A percentile compares a stretch with the other conserved stretches of the same genome.
Evolutionary conservation across 2,797 vertebrate genomes (phyloP).

Genomic region (Sternotherus odoratus): DNA sequence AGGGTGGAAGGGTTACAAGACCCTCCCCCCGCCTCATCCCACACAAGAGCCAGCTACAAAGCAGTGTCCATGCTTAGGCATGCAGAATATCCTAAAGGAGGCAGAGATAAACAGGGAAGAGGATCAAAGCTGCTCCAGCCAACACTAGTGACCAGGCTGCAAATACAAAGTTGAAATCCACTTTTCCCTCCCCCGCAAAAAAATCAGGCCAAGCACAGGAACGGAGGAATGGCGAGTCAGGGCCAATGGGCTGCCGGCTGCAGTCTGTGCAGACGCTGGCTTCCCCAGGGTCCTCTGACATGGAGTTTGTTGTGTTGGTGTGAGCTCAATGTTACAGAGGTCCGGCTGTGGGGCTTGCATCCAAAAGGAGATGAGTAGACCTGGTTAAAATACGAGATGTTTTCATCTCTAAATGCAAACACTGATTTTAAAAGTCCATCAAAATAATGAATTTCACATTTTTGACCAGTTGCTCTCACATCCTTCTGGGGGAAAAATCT

Average conservation of each 20-base stretch:
- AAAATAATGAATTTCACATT: background rate
- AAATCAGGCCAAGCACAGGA: background rate
- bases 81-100: background rate
- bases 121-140: background rate
- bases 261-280: background rate
- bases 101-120: background rate
- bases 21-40: background rate
- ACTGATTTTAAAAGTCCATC: rapidly evolving
- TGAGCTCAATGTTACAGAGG: constrained; percentile 33
- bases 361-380: background rate
- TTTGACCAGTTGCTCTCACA: background rate
- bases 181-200: background rate
- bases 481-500: background rate
- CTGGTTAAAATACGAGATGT: background rate
- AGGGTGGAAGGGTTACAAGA: background rate
- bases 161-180: background rate
- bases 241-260: background rate
- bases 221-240: background rate
- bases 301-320: constrained; percentile 17
- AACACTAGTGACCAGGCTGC: background rate
- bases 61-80: background rate
- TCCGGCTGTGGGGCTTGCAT: background rate
- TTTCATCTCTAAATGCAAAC: background rate
- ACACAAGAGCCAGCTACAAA: background rate
- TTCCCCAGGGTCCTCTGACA: constrained; percentile 18